Evolutionary conservation across 2,113 vertebrate species (phyloP), one percentile per base, ranked within the genome.

Genomic region (Illadopsis cleaveri): DNA sequence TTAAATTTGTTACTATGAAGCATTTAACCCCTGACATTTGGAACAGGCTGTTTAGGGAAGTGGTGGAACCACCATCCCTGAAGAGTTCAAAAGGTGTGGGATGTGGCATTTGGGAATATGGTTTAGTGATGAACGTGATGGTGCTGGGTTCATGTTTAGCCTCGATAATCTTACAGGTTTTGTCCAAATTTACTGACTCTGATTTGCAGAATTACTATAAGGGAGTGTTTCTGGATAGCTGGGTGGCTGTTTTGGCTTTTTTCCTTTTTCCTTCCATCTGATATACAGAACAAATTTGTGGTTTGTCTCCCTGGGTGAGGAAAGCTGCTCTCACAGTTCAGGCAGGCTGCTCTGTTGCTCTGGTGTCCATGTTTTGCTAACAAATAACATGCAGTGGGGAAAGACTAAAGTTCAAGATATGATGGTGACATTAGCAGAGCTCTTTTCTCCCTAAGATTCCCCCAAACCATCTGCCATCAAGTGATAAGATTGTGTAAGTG

Each of bases 381-480:
- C 27, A 93, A 93, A 90, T 81, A 94, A 80, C 82, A 79, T 90
- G 84, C 85, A 86, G 90, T 87, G 84, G 83, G 78, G 78, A 88
- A 88, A 91, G 89, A 92, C 86, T 89, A 82, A 95, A 95, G 92
- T 95, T 98, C 87, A 97, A 75, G 82, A 57, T 62, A 82, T 1
- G 10, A 17, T 6, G 21, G 68, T 94, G 94, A 97, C 95, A 82
- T 93, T 93, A 96, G 84, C 95, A 82, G 42, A 94, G 93, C 85
- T 97, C 93, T 97, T 96, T 90, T 81, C 68, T 95, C 75, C 88
- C 77, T 86, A 33, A 81, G 76, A 96, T 93, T 56, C 65, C 86
- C 91, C 82, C 93, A 93, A 97, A 94, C 94, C 97, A 96, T 98
- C 97, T 97, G 93, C 94, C 85, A 96, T 93, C 95, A 88, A 79